Percentiles rank a stretch among this genome's conserved stretches.
These are phyloP conservation scores for Himalopsyche tibetana DNA, from an alignment of 2,888 invertebrate genomes.

Conservation along the genomic window DNA sequence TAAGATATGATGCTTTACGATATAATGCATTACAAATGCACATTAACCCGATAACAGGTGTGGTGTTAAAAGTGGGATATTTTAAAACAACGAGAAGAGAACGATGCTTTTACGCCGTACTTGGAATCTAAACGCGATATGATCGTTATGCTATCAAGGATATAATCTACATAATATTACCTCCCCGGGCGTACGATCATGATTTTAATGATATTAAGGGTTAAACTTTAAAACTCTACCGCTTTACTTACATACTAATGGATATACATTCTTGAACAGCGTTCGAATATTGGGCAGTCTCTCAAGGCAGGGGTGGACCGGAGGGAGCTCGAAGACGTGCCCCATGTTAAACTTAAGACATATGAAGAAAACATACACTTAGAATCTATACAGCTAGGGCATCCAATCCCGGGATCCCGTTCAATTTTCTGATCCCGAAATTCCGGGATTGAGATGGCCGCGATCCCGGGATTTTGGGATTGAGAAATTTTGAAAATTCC, in stretches of 20 bases:
- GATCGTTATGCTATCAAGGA: constrained; percentile 17
- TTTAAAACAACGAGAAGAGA: constrained; percentile 5
- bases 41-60: neutral
- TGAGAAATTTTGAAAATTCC: too few relatives aligned
- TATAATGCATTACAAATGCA: neutral
- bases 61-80: constrained; percentile 7
- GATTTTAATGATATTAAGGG: neutral
- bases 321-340: too few relatives aligned
- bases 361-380: too few relatives aligned
- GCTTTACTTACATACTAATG: neutral
- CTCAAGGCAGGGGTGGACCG: too few relatives aligned
- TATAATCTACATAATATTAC: constrained; percentile 17
- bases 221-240: constrained; percentile 4
- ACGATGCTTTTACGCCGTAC: neutral
- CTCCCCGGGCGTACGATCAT: neutral
- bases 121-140: constrained; percentile 28
- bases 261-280: too few relatives aligned
- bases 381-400: too few relatives aligned
- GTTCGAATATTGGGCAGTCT: too few relatives aligned
- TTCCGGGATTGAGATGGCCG: too few relatives aligned
- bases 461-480: too few relatives aligned
- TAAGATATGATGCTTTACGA: neutral
- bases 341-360: too few relatives aligned
- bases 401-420: too few relatives aligned
- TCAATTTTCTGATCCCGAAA: too few relatives aligned